phyloP scores from a whole-genome alignment of 2,797 vertebrate genomes.

The Odontamblyopus rebecca region DNA sequence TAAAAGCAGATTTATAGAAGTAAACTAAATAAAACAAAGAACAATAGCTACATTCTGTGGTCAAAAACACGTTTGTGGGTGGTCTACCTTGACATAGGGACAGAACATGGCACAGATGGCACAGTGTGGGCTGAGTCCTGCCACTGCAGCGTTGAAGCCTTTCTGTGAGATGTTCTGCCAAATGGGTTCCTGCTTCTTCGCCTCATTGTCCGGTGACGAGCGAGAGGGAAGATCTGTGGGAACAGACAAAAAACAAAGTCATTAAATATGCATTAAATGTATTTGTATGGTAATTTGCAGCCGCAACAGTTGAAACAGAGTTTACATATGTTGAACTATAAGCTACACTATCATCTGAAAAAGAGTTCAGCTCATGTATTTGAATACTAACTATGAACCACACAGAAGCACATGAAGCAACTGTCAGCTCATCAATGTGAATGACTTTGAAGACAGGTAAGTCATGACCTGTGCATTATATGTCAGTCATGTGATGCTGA shows the following conservation, averaged over 20 bases:
- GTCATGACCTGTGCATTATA: slow-evolving; percentile 36
- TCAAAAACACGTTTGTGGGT: neutral
- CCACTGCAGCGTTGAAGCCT: slow-evolving; percentile 87
- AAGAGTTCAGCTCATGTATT: too few species aligned
- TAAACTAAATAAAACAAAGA: neutral
- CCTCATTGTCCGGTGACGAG: slow-evolving; percentile 80
- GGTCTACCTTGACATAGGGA: slow-evolving; percentile 86
- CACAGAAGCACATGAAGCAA: too few species aligned
- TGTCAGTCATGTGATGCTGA: slow-evolving; percentile 55
- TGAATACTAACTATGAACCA: too few species aligned
- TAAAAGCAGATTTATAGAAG: neutral
- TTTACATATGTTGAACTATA: neutral
- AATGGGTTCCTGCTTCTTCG: slow-evolving; percentile 84
- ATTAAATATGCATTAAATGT: slow-evolving; percentile 2
- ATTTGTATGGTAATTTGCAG: neutral
- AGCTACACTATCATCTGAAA: too few species aligned
- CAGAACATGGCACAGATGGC: slow-evolving; percentile 93
- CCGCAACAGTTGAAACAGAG: neutral
- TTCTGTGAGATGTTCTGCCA: slow-evolving; percentile 88
- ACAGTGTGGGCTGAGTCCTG: slow-evolving; percentile 87
- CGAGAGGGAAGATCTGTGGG: slow-evolving; percentile 80
- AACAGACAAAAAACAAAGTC: neutral
- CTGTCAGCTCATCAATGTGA: too few species aligned
- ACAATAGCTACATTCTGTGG: neutral
- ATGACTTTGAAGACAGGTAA: neutral